Evolutionary conservation across 2,888 invertebrate genomes (phyloP).

Genomic region (Taenaris catops): DNA sequence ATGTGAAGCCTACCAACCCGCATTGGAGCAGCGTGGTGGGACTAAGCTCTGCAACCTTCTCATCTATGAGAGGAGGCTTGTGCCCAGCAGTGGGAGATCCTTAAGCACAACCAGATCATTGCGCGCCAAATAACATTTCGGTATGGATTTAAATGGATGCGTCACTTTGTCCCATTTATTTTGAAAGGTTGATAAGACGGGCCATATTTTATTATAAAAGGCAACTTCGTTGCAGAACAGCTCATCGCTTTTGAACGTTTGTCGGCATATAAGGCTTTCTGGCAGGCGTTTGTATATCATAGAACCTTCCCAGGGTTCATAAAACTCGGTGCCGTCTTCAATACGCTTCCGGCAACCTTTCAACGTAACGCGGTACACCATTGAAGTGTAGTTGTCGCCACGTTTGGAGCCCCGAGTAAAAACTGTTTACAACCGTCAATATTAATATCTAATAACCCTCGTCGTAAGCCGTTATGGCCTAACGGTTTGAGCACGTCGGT

Average conservation of each 20-base stretch:
- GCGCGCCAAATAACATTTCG: slow-evolving; percentile 80
- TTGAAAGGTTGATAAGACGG: slow-evolving; percentile 82
- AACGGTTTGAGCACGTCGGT: too few species aligned
- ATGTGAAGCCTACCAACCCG: too few species aligned
- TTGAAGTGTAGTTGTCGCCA: slow-evolving; percentile 88
- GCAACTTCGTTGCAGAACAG: slow-evolving; percentile 86
- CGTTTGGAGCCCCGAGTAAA: slow-evolving; percentile 84
- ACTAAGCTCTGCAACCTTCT: too few species aligned
- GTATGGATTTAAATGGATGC: slow-evolving; percentile 75
- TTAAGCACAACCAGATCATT: slow-evolving; percentile 80
- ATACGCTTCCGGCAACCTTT: slow-evolving; percentile 65
- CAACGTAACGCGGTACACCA: slow-evolving; percentile 83
- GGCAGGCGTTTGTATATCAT: slow-evolving; percentile 87
- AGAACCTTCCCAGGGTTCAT: slow-evolving; percentile 81
- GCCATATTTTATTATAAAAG: slow-evolving; percentile 86
- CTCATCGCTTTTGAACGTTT: slow-evolving; percentile 85
- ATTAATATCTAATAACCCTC: too few species aligned
- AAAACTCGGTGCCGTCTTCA: slow-evolving; percentile 44
- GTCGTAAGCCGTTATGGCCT: too few species aligned
- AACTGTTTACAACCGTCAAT: too few species aligned
- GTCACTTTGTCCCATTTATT: slow-evolving; percentile 51
- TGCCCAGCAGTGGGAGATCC: slow-evolving; percentile 81
- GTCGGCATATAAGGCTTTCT: slow-evolving; percentile 81
- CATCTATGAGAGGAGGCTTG: slow-evolving; percentile 84
- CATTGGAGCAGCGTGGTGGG: too few species aligned